A percentile compares a stretch with the other conserved stretches of the same genome.
phyloP scores from a whole-genome alignment of 2,113 vertebrate genomes.

The Sapajus apella region DNA sequence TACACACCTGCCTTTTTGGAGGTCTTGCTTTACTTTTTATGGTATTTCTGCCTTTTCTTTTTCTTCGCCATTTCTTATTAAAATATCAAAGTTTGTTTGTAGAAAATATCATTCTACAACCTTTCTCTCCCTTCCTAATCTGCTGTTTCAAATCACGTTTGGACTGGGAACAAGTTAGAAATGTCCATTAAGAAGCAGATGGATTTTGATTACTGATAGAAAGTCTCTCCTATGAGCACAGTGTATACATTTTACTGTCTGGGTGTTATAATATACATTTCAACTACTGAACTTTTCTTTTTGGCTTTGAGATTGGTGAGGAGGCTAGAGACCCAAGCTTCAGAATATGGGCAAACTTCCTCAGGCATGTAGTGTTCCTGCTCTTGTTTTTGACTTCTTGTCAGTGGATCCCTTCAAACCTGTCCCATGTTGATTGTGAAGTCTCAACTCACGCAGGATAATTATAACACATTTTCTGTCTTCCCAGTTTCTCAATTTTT shows the following conservation, averaged over 20 bases:
- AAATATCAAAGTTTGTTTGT: neutral
- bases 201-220: slow-evolving; percentile 6
- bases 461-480: neutral
- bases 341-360: neutral
- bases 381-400: neutral
- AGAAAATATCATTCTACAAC: neutral
- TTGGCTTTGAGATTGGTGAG: neutral
- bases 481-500: neutral
- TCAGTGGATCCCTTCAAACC: neutral
- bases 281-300: neutral
- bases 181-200: neutral
- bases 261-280: neutral
- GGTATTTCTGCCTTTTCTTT: neutral
- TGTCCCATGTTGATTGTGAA: neutral
- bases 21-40: neutral
- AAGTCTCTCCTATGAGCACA: neutral
- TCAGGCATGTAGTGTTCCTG: neutral
- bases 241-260: neutral
- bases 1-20: neutral
- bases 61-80: neutral
- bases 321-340: neutral
- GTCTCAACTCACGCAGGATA: neutral
- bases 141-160: neutral
- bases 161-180: neutral
- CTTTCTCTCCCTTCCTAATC: neutral